phyloP scores from a whole-genome alignment of 2,113 vertebrate genomes.

The Otus sunia region DNA sequence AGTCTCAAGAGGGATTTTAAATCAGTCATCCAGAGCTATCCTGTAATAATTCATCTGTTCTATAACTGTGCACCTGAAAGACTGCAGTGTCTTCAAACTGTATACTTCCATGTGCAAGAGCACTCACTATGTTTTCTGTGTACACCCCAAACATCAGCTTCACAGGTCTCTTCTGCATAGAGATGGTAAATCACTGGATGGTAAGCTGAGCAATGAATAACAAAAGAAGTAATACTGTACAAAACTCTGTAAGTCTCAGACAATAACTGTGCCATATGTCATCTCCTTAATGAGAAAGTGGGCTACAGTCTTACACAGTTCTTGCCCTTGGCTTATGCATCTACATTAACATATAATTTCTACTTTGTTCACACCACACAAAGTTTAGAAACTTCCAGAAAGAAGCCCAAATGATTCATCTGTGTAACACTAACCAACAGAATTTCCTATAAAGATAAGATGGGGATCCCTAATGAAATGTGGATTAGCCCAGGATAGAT shows the following conservation, averaged over 20 bases:
- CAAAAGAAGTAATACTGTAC: neutral
- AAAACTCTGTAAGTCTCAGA: neutral
- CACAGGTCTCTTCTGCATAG: neutral
- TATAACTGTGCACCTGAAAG: neutral
- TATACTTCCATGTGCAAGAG: neutral
- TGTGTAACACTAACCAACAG: neutral
- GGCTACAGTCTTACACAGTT: neutral
- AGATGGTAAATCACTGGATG: neutral
- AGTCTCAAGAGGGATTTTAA: neutral
- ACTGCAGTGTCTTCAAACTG: neutral
- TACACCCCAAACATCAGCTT: neutral
- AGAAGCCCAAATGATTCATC: neutral
- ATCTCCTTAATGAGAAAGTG: neutral
- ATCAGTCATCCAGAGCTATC: neutral
- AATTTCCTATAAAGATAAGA: neutral
- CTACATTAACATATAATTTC: neutral
- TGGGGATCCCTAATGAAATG: neutral
- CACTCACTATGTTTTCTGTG: neutral
- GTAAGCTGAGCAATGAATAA: neutral
- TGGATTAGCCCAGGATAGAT: neutral
- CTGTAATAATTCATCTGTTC: constrained; percentile 11
- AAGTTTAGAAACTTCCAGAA: neutral
- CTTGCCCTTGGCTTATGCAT: neutral
- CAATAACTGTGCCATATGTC: neutral
- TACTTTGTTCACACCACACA: neutral